A percentile compares a stretch with the other conserved stretches of the same genome.
Conservation (phyloP, 2,888 invertebrate species). For the Mimachlamys varia region DNA sequence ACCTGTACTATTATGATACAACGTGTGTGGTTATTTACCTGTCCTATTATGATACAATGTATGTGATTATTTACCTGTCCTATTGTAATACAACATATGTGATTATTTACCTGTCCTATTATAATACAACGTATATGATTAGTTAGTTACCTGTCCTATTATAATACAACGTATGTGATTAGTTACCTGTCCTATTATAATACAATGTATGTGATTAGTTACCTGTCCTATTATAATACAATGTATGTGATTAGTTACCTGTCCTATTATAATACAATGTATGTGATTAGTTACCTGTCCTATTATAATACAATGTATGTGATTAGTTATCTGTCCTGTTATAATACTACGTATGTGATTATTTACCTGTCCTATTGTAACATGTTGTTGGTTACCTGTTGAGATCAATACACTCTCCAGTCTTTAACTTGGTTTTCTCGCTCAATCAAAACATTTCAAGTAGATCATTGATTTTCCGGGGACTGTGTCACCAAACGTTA, state of each 20-base stretch:
- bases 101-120: neutral
- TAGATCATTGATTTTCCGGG: conserved; percentile 20
- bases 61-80: neutral
- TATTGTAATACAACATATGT: neutral
- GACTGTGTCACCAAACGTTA: conserved; percentile 9
- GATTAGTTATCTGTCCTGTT: conserved; percentile 18
- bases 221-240: neutral
- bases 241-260: neutral
- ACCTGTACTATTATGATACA: neutral
- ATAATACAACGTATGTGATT: neutral
- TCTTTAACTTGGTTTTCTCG: conserved; percentile 5
- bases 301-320: neutral
- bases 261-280: neutral
- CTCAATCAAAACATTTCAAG: conserved; percentile 36
- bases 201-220: neutral
- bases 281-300: neutral
- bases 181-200: neutral
- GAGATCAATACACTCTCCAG: neutral
- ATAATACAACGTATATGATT: neutral
- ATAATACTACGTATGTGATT: too few relatives aligned
- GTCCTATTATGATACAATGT: neutral
- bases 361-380: conserved; percentile 25
- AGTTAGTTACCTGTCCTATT: neutral
- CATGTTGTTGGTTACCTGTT: neutral
- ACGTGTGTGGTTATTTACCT: neutral